Evolutionary conservation across 2,113 vertebrate species (phyloP).

Genomic region (Suncus etruscus): DNA sequence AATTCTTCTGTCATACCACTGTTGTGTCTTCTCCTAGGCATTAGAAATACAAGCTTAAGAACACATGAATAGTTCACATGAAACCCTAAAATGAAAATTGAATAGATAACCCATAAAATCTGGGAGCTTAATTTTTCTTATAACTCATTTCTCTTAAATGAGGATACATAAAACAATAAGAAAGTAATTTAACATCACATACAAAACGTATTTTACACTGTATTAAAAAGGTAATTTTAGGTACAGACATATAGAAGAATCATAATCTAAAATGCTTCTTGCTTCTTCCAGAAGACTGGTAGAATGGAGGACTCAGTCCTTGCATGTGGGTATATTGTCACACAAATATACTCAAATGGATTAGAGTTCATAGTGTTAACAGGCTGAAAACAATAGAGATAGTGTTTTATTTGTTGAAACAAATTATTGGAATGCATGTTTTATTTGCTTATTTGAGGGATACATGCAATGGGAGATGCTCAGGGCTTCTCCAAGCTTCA

Average conservation of each 20-base stretch:
- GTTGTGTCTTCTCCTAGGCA: neutral
- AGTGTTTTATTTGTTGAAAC: neutral
- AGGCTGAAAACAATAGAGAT: neutral
- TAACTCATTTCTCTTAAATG: slow-evolving; percentile 17
- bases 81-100: neutral
- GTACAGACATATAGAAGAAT: neutral
- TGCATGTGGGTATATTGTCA: neutral
- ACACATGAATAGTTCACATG: neutral
- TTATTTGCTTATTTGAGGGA: neutral
- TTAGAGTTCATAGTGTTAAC: neutral
- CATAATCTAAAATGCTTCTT: neutral
- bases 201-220: neutral
- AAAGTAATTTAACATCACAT: neutral
- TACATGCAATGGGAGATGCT: no score
- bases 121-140: slow-evolving; percentile 45
- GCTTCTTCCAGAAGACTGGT: neutral
- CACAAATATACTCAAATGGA: neutral
- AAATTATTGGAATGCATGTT: neutral
- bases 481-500: no score
- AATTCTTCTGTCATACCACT: neutral
- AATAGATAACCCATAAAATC: neutral
- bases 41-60: neutral
- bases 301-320: neutral
- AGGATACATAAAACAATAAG: neutral
- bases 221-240: neutral